These are phyloP conservation scores for Xyrichtys novacula DNA, from an alignment of 2,797 vertebrate genomes.

Conservation along the genomic window DNA sequence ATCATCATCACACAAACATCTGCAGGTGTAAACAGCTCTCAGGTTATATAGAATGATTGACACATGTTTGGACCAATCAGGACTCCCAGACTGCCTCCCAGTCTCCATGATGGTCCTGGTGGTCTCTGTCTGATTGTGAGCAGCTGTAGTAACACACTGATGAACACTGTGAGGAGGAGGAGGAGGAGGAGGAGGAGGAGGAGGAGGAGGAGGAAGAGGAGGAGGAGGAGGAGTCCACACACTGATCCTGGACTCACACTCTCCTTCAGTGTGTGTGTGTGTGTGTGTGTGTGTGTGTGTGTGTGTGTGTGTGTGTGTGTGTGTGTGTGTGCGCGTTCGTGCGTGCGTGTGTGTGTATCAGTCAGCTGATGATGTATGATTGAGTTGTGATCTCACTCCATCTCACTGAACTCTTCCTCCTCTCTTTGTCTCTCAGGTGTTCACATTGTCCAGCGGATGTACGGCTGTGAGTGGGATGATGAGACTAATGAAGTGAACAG, in stretches of 20 bases:
- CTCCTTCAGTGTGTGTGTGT: conserved; percentile 7
- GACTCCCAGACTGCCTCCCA: conserved; percentile 11
- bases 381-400: no score
- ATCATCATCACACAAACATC: neutral
- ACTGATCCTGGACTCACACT: conserved; percentile 9
- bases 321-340: no score
- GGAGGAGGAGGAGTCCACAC: neutral
- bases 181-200: conserved; percentile 1
- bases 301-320: neutral
- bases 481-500: accelerated
- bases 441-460: accelerated
- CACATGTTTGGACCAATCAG: conserved; percentile 6
- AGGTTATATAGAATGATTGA: conserved; percentile 9
- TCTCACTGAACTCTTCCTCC: no score
- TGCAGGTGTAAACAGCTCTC: conserved; percentile 3
- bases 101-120: conserved; percentile 7
- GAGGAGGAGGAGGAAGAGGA: conserved; percentile 1
- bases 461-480: conserved; percentile 54
- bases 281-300: neutral
- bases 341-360: neutral
- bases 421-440: conserved; percentile 42
- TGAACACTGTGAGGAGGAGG: conserved; percentile 1
- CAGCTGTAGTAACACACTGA: conserved; percentile 12
- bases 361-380: no score
- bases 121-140: neutral